Evolutionary conservation across 2,888 invertebrate species (phyloP).

Genomic region (Rhagonycha fulva): DNA sequence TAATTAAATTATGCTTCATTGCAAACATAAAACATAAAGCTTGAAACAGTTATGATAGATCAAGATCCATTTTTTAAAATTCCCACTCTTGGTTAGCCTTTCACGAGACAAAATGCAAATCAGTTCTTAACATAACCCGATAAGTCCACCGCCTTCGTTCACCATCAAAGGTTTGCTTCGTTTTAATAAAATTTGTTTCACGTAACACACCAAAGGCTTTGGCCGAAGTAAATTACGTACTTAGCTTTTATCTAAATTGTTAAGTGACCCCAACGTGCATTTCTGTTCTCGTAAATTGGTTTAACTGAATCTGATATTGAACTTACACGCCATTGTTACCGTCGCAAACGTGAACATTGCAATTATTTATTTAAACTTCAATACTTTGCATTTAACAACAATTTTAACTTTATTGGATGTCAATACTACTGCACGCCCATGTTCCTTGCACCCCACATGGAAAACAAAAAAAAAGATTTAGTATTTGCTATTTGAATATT

Average conservation of each 20-base stretch:
- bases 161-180: constrained; percentile 2
- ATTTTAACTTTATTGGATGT: neutral
- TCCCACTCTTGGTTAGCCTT: constrained; percentile 25
- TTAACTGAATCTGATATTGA: constrained; percentile 25
- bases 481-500: neutral
- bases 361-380: constrained; percentile 20
- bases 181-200: constrained; percentile 3
- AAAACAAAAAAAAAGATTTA: neutral
- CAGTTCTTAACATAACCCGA: constrained; percentile 22
- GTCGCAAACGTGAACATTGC: constrained; percentile 25
- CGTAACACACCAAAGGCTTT: constrained; percentile 7
- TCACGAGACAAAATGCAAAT: constrained; percentile 22
- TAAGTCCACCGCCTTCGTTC: constrained; percentile 21
- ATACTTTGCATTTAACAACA: constrained; percentile 2
- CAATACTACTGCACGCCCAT: neutral
- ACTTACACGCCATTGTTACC: constrained; percentile 28
- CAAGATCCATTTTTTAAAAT: neutral
- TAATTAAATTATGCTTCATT: neutral
- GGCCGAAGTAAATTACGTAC: constrained; percentile 5
- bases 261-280: constrained; percentile 24
- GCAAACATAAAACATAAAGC: neutral
- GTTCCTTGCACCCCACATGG: neutral
- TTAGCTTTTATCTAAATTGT: constrained; percentile 3
- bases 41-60: neutral
- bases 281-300: constrained; percentile 23